Evolutionary conservation across 2,888 invertebrate species (phyloP).

Genomic region (Endomychus coccineus): DNA sequence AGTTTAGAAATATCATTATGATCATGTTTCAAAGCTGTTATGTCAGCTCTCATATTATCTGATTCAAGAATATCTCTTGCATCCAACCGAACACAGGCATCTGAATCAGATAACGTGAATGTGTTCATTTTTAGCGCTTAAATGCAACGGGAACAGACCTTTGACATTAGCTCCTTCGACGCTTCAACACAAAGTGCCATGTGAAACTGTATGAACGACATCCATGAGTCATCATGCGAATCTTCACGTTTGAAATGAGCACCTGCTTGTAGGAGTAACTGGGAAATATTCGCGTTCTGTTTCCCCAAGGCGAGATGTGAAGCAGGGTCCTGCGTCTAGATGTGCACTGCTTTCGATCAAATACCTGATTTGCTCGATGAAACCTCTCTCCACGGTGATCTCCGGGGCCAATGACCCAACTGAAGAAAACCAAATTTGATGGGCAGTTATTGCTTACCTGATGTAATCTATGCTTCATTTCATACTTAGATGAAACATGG

Average conservation of each 20-base stretch:
- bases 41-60: conserved; percentile 66
- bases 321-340: conserved; percentile 46
- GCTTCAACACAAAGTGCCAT: conserved; percentile 51
- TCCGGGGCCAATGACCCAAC: no score
- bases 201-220: conserved; percentile 52
- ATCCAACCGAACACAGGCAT: conserved; percentile 63
- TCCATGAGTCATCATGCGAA: conserved; percentile 47
- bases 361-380: conserved; percentile 34
- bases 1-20: conserved; percentile 61
- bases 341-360: conserved; percentile 40
- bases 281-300: conserved; percentile 49
- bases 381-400: conserved; percentile 29
- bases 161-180: conserved; percentile 57
- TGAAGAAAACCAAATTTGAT: no score
- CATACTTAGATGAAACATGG: no score
- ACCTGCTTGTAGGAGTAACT: conserved; percentile 53
- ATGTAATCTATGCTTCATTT: no score
- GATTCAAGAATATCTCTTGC: conserved; percentile 58
- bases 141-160: conserved; percentile 59
- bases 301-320: conserved; percentile 54
- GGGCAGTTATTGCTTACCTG: no score
- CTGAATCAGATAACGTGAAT: conserved; percentile 59
- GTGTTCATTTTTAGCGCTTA: conserved; percentile 64
- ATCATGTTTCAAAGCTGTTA: conserved; percentile 69
- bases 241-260: conserved; percentile 51